Evolutionary conservation across 2,113 vertebrate genomes (phyloP).

Genomic region (Neotoma lepida): DNA sequence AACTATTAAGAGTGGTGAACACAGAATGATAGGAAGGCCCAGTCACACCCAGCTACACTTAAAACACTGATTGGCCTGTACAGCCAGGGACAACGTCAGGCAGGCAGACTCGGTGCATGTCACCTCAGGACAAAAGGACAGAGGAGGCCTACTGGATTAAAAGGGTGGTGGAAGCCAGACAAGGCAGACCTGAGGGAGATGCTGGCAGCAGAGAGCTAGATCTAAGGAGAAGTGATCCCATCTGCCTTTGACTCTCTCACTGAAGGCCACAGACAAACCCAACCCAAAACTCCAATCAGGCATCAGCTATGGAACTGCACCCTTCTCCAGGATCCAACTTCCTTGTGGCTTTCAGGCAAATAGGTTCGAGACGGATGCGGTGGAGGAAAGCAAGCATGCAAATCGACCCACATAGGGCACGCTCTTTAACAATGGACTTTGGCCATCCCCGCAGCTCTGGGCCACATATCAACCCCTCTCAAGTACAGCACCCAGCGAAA

Average conservation of each 20-base stretch:
- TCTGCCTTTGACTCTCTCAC: background rate
- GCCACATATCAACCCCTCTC: background rate
- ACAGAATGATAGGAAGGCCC: background rate
- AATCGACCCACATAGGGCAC: background rate
- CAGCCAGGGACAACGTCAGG: background rate
- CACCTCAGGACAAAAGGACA: background rate
- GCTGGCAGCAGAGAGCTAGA: background rate
- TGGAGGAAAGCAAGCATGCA: background rate
- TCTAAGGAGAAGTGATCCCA: background rate
- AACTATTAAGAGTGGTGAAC: background rate
- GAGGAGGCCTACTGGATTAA: background rate
- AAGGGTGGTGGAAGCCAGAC: background rate
- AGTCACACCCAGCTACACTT: background rate
- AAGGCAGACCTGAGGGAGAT: background rate
- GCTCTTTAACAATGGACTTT: background rate
- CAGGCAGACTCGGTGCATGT: background rate
- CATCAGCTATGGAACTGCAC: background rate
- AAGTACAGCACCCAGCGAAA: background rate
- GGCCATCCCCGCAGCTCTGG: background rate
- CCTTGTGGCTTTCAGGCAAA: background rate
- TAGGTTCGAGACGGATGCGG: background rate
- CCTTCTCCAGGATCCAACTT: background rate
- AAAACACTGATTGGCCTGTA: background rate
- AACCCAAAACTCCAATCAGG: background rate
- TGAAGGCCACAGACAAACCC: background rate